A percentile compares a stretch with the other conserved stretches of the same genome.
Conservation (phyloP, 2,113 vertebrate genomes). For the Epinephelus cyanopodus region DNA sequence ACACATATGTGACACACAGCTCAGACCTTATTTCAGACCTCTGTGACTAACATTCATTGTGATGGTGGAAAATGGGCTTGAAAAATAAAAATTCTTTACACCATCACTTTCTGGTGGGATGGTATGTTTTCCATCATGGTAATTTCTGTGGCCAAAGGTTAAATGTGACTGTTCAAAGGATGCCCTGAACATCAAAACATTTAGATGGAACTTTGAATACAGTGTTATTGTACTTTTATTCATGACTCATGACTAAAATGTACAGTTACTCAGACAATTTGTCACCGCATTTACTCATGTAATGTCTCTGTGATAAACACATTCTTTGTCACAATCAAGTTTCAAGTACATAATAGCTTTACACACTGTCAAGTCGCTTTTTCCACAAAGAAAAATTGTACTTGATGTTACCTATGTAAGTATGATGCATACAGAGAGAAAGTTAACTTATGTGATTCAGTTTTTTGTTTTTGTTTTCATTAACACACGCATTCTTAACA, state of each 20-base stretch:
- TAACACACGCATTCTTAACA: constrained; percentile 54
- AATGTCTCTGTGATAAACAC: constrained; percentile 34
- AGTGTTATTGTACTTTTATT: constrained; percentile 49
- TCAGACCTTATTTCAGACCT: not conserved
- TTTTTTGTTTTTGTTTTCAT: constrained; percentile 17
- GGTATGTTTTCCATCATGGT: constrained; percentile 51
- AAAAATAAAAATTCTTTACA: constrained; percentile 24
- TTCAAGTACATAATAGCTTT: constrained; percentile 56
- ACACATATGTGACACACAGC: constrained; percentile 35
- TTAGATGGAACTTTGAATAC: constrained; percentile 26
- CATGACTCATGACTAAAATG: constrained; percentile 65
- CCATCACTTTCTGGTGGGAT: constrained; percentile 19
- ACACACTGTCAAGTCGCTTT: constrained; percentile 62
- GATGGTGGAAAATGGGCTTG: constrained; percentile 1
- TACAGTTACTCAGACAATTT: constrained; percentile 60
- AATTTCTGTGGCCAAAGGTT: constrained; percentile 27
- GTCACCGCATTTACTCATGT: constrained; percentile 46
- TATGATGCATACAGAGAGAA: constrained; percentile 63
- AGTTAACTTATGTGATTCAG: constrained; percentile 27
- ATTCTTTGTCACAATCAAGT: constrained; percentile 28
- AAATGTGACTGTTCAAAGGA: constrained; percentile 28
- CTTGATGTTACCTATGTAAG: constrained; percentile 19
- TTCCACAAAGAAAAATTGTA: constrained; percentile 61
- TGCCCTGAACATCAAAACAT: constrained; percentile 43
- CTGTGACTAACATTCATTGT: constrained; percentile 14